Base-by-base conservation (phyloP, 64 coral and sea anemone genomes). In the Catalaphyllia jardinei region DNA sequence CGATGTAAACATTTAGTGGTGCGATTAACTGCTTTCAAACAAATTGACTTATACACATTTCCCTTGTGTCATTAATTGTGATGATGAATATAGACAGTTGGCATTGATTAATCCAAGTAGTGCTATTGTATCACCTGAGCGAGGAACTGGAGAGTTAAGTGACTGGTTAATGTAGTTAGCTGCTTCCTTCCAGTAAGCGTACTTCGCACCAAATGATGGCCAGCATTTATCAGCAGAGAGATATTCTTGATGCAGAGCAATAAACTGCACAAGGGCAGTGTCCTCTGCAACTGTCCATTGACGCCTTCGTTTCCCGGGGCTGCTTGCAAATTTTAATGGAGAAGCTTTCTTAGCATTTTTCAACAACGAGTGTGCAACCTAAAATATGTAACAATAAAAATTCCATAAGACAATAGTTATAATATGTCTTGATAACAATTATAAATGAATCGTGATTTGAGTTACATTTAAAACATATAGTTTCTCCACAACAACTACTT, bases 331-430 rank as follows among this genome's bases (percentile, higher is more conserved):
- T 52, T 78, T 78, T 52, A 78, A 12, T 78, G 76, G 76, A 15
- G 76, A 78, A 52, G n/a, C 49, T 49, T 25, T 78, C 1, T 20
- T 8, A 2, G 76, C 76, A 52, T 25, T 78, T 39, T 51, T 78
- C 27, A 78, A 78, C 42, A 55, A 51, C 55, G 76, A 78, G 19
- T 52, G 24, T 25, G 76, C 76, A 78, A 22, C 76, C 76, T 78
- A 73, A 33, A 27, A 73, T 57, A 57, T 14, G 15, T 57, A 57
- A 57, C 1, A 57, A 15, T 13, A 57, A 9, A 57, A 12, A 7
- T 0, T 57, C 1, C 54, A 57, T 1, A 57, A 57, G 54, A 15
- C 54, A 57, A 57, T 16, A 73, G 35, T 35, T 4, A 35, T 29
- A 73, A 35, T 27, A 73, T 15, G 35, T 29, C 3, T 73, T 73